Evolutionary conservation across 2,113 vertebrate genomes (phyloP).

Genomic region (Paramormyrops kingsleyae): DNA sequence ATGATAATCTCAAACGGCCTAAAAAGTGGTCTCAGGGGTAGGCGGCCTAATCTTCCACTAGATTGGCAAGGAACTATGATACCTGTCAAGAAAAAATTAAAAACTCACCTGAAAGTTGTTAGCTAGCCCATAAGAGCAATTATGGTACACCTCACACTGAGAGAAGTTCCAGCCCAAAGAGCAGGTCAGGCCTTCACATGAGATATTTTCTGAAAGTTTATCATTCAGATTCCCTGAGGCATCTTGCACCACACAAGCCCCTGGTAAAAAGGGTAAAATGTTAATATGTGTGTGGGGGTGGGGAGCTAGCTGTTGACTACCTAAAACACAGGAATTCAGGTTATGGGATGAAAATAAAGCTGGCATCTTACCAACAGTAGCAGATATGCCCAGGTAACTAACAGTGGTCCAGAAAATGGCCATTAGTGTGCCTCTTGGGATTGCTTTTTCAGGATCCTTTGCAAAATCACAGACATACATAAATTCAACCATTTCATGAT

Average conservation of each 20-base stretch:
- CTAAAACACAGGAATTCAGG: background rate
- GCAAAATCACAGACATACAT: conserved; percentile 6
- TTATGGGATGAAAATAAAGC: background rate
- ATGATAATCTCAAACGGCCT: background rate
- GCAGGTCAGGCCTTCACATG: conserved; percentile 51
- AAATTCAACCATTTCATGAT: background rate
- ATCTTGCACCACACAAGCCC: conserved; percentile 50
- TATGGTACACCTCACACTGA: conserved; percentile 35
- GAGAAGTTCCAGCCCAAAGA: conserved; percentile 63
- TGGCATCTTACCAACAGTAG: conserved; percentile 45
- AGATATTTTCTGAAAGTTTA: conserved; percentile 38
- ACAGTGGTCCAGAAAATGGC: conserved; percentile 60
- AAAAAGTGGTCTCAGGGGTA: background rate
- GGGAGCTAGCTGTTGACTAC: background rate
- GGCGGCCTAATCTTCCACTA: background rate
- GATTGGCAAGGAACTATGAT: background rate
- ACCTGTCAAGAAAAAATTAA: too few relatives aligned
- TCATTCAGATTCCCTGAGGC: conserved; percentile 58
- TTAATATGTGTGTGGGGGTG: background rate
- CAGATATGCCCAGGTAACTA: conserved; percentile 51
- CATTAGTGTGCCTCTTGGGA: conserved; percentile 58
- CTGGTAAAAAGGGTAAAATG: conserved; percentile 29
- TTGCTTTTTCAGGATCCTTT: conserved; percentile 56
- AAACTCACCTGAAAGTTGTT: conserved; percentile 49
- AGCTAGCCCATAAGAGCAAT: conserved; percentile 51